Evolutionary conservation across 2,113 vertebrate species (phyloP).

Genomic region (Oncorhynchus masou): DNA sequence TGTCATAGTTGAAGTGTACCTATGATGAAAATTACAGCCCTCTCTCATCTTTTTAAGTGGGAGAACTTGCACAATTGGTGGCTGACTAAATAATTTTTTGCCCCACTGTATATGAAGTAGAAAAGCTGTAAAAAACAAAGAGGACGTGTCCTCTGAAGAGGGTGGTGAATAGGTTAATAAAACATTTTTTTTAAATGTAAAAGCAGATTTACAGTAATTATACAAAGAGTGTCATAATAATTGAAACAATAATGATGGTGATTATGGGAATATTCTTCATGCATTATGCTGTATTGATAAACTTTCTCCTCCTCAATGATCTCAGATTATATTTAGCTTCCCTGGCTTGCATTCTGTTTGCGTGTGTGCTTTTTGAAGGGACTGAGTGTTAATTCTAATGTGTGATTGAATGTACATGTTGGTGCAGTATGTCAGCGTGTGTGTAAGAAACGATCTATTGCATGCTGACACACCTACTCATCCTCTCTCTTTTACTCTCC

Average conservation of each 20-base stretch:
- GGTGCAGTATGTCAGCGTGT: slow-evolving; percentile 5
- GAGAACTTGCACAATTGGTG: no score
- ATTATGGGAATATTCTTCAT: slow-evolving; percentile 29
- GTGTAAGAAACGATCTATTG: slow-evolving; percentile 36
- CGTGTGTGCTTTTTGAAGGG: neutral
- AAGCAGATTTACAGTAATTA: slow-evolving; percentile 36
- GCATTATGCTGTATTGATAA: slow-evolving; percentile 14
- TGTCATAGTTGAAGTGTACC: no score
- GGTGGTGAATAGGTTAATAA: no score
- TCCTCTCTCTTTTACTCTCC: slow-evolving; percentile 28
- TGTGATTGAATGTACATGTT: neutral
- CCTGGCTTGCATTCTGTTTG: neutral
- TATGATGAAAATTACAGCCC: no score
- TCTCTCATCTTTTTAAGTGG: no score
- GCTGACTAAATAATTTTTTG: no score
- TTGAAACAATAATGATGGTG: slow-evolving; percentile 16
- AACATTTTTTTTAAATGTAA: no score
- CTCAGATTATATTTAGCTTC: slow-evolving; percentile 20
- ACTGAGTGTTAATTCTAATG: slow-evolving; percentile 1
- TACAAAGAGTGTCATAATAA: slow-evolving; percentile 12
- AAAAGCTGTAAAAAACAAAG: no score
- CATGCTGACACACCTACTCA: slow-evolving; percentile 41
- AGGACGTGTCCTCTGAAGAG: no score
- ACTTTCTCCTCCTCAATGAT: slow-evolving; percentile 15
- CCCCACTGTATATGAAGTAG: no score